These are phyloP conservation scores for Pedionomus torquatus DNA, from an alignment of 2,113 vertebrate species.

Conservation along the genomic window DNA sequence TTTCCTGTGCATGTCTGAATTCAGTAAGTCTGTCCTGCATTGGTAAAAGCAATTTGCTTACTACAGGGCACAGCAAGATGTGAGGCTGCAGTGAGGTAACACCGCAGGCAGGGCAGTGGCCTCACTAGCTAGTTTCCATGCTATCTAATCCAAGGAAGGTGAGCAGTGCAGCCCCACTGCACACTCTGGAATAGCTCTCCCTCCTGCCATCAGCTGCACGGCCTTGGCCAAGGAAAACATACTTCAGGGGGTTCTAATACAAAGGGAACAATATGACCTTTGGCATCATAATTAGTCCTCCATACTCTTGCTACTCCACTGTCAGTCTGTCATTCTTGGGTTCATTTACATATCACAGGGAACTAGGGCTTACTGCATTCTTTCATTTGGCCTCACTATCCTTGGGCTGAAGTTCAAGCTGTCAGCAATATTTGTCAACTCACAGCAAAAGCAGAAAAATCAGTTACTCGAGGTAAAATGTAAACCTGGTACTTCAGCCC, in stretches of 20 bases:
- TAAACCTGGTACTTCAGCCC: neutral
- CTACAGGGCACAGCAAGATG: neutral
- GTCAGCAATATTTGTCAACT: neutral
- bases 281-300: neutral
- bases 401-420: neutral
- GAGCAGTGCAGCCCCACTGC: accelerated
- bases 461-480: neutral
- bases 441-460: neutral
- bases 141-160: neutral
- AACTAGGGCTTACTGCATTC: neutral
- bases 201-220: accelerated
- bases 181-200: neutral
- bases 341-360: accelerated
- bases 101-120: neutral
- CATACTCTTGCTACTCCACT: neutral
- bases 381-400: neutral
- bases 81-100: neutral
- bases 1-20: neutral
- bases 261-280: neutral
- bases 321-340: neutral
- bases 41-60: neutral
- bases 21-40: accelerated
- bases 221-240: neutral
- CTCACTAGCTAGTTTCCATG: neutral
- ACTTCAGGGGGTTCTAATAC: neutral